Evolutionary conservation across 2,113 vertebrate species (phyloP).

Genomic region (Heterotilapia buettikoferi): DNA sequence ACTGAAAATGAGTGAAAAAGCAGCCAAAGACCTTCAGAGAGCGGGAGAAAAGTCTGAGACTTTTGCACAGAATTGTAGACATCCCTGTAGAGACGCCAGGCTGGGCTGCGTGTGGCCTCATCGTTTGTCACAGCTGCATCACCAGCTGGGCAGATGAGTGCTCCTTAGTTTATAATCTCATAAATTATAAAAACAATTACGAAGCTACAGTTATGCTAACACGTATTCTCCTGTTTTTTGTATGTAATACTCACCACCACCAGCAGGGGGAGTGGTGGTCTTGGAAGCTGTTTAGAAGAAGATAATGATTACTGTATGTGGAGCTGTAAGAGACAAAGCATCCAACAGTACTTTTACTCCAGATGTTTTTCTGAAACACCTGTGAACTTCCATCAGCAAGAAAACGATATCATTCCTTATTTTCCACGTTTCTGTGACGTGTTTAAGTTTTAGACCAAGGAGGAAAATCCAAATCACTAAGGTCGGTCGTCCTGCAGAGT

Average conservation of each 20-base stretch:
- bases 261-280: background rate
- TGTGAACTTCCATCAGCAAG: background rate
- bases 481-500: background rate
- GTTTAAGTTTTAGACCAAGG: background rate
- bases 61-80: background rate
- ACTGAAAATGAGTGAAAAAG: background rate
- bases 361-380: background rate
- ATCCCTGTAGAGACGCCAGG: background rate
- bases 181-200: rapidly evolving
- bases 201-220: background rate
- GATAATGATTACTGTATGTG: background rate
- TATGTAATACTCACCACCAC: background rate
- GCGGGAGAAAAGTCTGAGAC: background rate
- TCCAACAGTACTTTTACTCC: background rate
- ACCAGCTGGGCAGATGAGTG: background rate
- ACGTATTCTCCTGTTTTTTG: background rate
- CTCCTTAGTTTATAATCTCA: background rate
- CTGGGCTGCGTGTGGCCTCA: background rate
- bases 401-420: rapidly evolving
- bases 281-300: background rate
- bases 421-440: rapidly evolving
- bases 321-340: rapidly evolving
- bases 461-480: background rate
- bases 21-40: background rate
- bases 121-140: background rate